phyloP scores from a whole-genome alignment of 2,888 invertebrate species.

The Thera obeliscata region DNA sequence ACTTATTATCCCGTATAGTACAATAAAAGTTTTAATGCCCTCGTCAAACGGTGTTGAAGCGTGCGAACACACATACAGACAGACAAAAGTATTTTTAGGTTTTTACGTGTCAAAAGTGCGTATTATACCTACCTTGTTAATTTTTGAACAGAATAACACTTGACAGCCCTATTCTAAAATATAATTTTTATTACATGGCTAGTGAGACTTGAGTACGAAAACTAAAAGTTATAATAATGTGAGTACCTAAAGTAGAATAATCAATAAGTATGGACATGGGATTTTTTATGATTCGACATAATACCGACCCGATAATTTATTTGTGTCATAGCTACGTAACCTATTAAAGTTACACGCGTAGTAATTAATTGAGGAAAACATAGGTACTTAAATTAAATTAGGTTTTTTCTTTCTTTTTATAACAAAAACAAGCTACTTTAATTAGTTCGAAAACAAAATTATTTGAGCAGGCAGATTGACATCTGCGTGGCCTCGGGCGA shows the following conservation, averaged over 20 bases:
- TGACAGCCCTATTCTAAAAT: no score
- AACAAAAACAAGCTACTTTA: slow-evolving; percentile 55
- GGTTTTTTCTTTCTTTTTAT: slow-evolving; percentile 26
- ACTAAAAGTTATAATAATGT: no score
- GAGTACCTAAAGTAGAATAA: no score
- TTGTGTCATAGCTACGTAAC: no score
- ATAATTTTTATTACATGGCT: no score
- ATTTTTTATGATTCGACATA: no score
- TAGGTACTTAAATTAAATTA: slow-evolving; percentile 21
- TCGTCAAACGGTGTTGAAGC: slow-evolving; percentile 62
- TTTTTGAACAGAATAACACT: no score
- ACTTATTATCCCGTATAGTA: slow-evolving; percentile 66
- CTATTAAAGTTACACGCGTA: slow-evolving; percentile 53
- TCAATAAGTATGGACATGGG: no score
- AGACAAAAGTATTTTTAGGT: neutral
- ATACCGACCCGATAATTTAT: no score
- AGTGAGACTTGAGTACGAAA: no score
- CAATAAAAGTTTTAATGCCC: slow-evolving; percentile 67
- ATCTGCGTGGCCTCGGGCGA: slow-evolving; percentile 59
- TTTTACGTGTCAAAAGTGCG: neutral
- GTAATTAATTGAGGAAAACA: slow-evolving; percentile 60
- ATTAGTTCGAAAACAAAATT: slow-evolving; percentile 75
- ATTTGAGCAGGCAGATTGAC: slow-evolving; percentile 58
- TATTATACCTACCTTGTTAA: no score
- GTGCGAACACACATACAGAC: slow-evolving; percentile 34